phyloP scores from a whole-genome alignment of 1,140 invertebrate species.

The Pseudomyrmex concolor region DNA sequence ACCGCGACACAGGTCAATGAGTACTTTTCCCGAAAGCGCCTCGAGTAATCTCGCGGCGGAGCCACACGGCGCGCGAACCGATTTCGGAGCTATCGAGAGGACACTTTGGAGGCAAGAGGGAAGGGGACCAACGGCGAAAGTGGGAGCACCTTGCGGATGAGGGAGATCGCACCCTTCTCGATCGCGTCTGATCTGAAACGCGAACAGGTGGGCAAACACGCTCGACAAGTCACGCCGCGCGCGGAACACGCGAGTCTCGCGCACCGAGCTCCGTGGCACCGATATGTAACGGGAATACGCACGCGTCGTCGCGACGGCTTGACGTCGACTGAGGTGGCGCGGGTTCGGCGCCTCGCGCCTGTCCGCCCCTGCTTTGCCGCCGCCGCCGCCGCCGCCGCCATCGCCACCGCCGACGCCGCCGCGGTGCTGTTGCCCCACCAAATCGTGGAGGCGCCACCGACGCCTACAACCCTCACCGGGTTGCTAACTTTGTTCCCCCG shows the following conservation, averaged over 20 bases:
- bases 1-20: constrained; percentile 16
- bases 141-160: constrained; percentile 35
- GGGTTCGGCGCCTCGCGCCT: constrained; percentile 75
- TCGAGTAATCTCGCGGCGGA: neutral
- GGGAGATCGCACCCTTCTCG: constrained; percentile 16
- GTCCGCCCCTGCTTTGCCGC: constrained; percentile 63
- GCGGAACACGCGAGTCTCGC: constrained; percentile 72
- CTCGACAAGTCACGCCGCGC: constrained; percentile 69
- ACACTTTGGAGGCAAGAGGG: neutral
- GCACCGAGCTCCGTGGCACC: constrained; percentile 61
- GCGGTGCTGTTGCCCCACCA: constrained; percentile 41
- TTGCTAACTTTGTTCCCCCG: constrained; percentile 19
- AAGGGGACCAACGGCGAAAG: neutral
- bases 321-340: constrained; percentile 81
- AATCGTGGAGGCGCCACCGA: constrained; percentile 62
- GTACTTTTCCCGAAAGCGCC: neutral
- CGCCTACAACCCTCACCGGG: constrained; percentile 62
- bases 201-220: constrained; percentile 79
- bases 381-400: constrained; percentile 48
- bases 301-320: constrained; percentile 82
- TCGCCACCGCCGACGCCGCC: neutral
- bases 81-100: constrained; percentile 7
- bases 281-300: constrained; percentile 72
- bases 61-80: constrained; percentile 27
- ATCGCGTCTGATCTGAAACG: constrained; percentile 59